phyloP scores from a whole-genome alignment of 1,140 invertebrate species.

The Neodiprion fabricii region DNA sequence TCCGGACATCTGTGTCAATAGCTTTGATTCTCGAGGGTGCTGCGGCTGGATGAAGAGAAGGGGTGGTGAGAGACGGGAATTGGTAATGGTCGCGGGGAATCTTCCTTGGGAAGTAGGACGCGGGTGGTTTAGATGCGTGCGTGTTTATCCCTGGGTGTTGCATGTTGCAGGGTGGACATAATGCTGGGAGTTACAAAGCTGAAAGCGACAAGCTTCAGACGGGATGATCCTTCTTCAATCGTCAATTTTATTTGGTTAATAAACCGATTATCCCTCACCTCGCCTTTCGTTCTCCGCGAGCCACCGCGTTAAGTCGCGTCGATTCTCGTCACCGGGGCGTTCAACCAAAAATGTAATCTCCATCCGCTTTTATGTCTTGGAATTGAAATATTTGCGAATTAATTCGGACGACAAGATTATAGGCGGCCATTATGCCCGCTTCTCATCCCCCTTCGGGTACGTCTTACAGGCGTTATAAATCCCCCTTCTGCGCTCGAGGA shows the following conservation, averaged over 20 bases:
- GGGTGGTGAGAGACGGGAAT: conserved; percentile 28
- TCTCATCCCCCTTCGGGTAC: not conserved
- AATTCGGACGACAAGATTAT: conserved; percentile 29
- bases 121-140: not conserved
- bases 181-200: not conserved
- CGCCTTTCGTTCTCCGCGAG: conserved; percentile 11
- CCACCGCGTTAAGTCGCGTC: not conserved
- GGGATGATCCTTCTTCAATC: conserved; percentile 55
- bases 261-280: conserved; percentile 57
- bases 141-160: not conserved
- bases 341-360: conserved; percentile 64
- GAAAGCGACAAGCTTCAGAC: conserved; percentile 28
- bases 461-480: not conserved
- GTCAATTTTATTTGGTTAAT: conserved; percentile 61
- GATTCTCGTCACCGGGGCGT: conserved; percentile 36
- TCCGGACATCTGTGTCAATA: conserved; percentile 29
- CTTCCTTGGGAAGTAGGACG: not conserved
- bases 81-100: not conserved
- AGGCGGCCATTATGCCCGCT: conserved; percentile 3
- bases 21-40: conserved; percentile 21
- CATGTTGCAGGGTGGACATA: not conserved
- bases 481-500: not conserved
- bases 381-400: conserved; percentile 61
- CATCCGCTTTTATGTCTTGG: conserved; percentile 59
- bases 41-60: conserved; percentile 23